Evolutionary conservation across 2,113 vertebrate species (phyloP).

Genomic region (Menura novaehollandiae): DNA sequence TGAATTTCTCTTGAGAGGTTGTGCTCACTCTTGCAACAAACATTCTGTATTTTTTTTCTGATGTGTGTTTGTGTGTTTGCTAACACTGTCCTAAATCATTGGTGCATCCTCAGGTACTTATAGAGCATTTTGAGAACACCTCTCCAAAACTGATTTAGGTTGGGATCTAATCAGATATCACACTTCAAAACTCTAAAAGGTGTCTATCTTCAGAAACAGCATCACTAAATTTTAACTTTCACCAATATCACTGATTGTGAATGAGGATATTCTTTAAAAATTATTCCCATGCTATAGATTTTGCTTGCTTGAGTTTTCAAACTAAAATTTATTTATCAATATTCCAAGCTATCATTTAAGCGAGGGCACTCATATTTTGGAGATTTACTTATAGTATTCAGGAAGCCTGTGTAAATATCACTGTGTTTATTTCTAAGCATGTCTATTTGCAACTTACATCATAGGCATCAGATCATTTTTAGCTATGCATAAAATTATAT

Average conservation of each 20-base stretch:
- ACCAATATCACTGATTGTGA: background rate
- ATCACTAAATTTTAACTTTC: background rate
- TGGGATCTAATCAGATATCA: background rate
- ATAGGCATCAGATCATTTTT: background rate
- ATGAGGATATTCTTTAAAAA: background rate
- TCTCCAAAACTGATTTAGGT: background rate
- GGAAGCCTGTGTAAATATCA: background rate
- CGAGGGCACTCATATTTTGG: background rate
- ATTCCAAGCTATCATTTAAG: background rate
- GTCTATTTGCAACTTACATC: background rate
- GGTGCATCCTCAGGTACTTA: background rate
- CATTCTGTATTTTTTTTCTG: background rate
- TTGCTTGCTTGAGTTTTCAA: background rate
- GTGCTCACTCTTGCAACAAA: background rate
- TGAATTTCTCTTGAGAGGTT: background rate
- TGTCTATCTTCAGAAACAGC: background rate
- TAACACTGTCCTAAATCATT: background rate
- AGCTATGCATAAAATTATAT: background rate
- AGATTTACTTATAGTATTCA: background rate
- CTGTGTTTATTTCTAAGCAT: background rate
- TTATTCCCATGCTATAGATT: background rate
- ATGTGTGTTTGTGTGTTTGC: background rate
- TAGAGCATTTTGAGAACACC: background rate
- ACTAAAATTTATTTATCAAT: background rate
- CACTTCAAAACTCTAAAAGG: background rate